These are phyloP conservation scores for Meleagris gallopavo DNA, from an alignment of 2,113 vertebrate genomes.

Conservation along the genomic window DNA sequence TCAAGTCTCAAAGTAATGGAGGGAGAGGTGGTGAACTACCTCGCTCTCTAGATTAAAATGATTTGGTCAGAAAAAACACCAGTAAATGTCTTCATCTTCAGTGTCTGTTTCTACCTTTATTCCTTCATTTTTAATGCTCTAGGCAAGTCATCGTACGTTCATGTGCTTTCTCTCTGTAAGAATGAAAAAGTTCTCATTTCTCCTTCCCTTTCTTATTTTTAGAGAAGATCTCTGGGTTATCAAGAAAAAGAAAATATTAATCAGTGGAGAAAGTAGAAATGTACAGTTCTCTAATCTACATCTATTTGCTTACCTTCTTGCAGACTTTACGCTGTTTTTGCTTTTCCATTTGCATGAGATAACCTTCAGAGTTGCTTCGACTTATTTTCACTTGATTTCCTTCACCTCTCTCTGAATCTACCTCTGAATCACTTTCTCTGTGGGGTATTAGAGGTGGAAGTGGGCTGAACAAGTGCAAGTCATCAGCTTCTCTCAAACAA, in stretches of 20 bases:
- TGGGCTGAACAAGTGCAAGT: background rate
- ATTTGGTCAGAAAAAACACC: background rate
- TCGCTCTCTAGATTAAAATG: background rate
- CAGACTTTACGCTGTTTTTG: conserved; percentile 65
- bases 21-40: background rate
- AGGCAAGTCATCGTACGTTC: background rate
- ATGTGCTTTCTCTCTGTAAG: background rate
- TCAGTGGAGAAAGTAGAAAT: background rate
- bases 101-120: background rate
- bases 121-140: background rate
- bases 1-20: background rate
- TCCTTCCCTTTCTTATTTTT: background rate
- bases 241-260: background rate
- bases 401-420: background rate
- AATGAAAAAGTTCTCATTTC: background rate
- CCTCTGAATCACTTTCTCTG: conserved; percentile 22
- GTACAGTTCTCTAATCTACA: background rate
- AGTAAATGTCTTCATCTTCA: background rate
- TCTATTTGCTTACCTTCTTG: conserved; percentile 78
- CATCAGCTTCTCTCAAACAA: background rate
- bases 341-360: conserved; percentile 77
- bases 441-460: conserved; percentile 77
- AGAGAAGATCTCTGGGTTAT: background rate
- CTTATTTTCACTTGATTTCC: background rate
- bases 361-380: conserved; percentile 77